Percentiles rank a stretch among this genome's conserved stretches.
phyloP scores from a whole-genome alignment of 2,888 invertebrate species.

The Drosophila tripunctata region DNA sequence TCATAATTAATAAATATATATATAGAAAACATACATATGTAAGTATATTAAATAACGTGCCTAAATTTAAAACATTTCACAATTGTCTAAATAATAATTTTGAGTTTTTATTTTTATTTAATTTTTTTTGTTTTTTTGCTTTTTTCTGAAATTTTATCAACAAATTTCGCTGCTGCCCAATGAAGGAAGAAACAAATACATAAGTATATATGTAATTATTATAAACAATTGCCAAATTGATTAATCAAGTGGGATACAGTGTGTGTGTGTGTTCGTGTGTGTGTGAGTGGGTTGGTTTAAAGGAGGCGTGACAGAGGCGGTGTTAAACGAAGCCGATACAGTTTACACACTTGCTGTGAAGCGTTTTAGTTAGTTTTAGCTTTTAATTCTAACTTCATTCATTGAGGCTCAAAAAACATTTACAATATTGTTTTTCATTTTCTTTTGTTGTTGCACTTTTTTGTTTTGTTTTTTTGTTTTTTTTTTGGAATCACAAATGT shows the following conservation, averaged over 20 bases:
- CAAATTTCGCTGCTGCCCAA: constrained; percentile 69
- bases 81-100: constrained; percentile 74
- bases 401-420: constrained; percentile 52
- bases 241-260: constrained; percentile 37
- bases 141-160: constrained; percentile 45
- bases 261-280: no score
- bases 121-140: neutral
- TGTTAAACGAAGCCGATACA: constrained; percentile 49
- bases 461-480: constrained; percentile 23
- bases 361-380: constrained; percentile 55
- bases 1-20: constrained; percentile 64
- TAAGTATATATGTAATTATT: constrained; percentile 31
- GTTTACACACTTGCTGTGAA: constrained; percentile 20
- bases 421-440: constrained; percentile 52
- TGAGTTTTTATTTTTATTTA: constrained; percentile 30
- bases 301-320: neutral
- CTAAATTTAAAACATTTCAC: constrained; percentile 74
- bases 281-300: no score
- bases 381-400: constrained; percentile 59
- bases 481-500: constrained; percentile 77
- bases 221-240: constrained; percentile 65
- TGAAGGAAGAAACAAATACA: constrained; percentile 56
- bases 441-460: constrained; percentile 41
- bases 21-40: constrained; percentile 59
- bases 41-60: constrained; percentile 70